phyloP scores from a whole-genome alignment of 2,113 vertebrate genomes.

The Ctenodactylus gundi region DNA sequence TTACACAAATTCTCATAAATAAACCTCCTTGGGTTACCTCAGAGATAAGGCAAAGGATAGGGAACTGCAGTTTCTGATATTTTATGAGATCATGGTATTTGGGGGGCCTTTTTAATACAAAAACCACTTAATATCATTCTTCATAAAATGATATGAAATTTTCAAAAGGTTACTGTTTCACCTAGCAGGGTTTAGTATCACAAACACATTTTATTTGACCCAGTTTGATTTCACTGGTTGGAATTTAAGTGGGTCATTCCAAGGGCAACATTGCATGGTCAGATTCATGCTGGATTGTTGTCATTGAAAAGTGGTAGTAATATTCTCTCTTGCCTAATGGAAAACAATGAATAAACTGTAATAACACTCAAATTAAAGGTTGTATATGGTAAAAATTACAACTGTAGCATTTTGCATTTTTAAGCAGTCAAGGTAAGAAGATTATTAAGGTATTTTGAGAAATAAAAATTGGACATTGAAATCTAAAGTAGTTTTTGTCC shows the following conservation, averaged over 20 bases:
- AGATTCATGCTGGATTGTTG: background rate
- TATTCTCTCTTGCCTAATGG: conserved; percentile 27
- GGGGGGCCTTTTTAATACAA: background rate
- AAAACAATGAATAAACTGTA: background rate
- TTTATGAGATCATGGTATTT: background rate
- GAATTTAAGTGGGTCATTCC: background rate
- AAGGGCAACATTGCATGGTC: background rate
- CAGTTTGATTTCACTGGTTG: background rate
- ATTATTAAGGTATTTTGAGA: background rate
- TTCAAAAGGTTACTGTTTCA: background rate
- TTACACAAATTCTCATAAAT: conserved; percentile 60
- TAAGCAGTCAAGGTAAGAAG: conserved; percentile 32
- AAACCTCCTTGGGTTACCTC: conserved; percentile 42
- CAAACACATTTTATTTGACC: background rate
- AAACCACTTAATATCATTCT: background rate
- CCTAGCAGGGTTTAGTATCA: background rate
- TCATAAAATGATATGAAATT: background rate
- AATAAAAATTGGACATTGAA: background rate
- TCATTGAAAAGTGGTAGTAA: conserved; percentile 33
- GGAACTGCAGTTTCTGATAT: background rate
- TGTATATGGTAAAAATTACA: conserved; percentile 32
- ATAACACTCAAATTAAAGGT: conserved; percentile 45
- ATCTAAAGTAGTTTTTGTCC: background rate
- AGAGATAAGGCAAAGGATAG: background rate
- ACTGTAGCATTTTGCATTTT: conserved; percentile 12